phyloP scores from a whole-genome alignment of 2,797 vertebrate genomes.

The Acipenser transmontanus region DNA sequence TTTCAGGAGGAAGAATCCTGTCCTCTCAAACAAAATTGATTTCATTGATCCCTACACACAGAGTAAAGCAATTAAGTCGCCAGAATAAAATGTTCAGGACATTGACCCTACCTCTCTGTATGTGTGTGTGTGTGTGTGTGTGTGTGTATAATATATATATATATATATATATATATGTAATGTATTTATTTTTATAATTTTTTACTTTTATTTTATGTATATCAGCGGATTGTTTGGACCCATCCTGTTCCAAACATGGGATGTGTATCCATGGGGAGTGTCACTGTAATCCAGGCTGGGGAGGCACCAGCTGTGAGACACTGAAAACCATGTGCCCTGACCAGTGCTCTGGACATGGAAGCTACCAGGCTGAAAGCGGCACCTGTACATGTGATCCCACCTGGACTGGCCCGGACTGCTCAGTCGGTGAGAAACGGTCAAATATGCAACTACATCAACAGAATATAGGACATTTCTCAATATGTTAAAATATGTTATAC shows the following conservation, averaged over 20 bases:
- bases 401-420: constrained; percentile 92
- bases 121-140: too few species aligned
- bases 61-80: constrained; percentile 80
- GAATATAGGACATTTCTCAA: too few species aligned
- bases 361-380: constrained; percentile 81
- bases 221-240: constrained; percentile 86
- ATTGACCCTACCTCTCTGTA: constrained; percentile 49
- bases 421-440: constrained; percentile 66
- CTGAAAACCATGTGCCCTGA: constrained; percentile 90
- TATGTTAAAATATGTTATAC: too few species aligned
- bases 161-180: too few species aligned
- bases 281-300: constrained; percentile 93
- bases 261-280: constrained; percentile 90
- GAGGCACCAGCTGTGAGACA: constrained; percentile 82
- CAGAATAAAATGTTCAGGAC: constrained; percentile 81
- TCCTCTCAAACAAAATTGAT: constrained; percentile 67
- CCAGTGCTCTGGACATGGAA: constrained; percentile 89
- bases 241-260: constrained; percentile 82
- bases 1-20: constrained; percentile 40
- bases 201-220: too few species aligned
- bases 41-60: constrained; percentile 74
- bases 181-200: too few species aligned
- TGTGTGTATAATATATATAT: too few species aligned
- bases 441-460: too few species aligned
- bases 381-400: constrained; percentile 84